Conservation (phyloP, 2,888 invertebrate genomes). For the Aricia artaxerxes region DNA sequence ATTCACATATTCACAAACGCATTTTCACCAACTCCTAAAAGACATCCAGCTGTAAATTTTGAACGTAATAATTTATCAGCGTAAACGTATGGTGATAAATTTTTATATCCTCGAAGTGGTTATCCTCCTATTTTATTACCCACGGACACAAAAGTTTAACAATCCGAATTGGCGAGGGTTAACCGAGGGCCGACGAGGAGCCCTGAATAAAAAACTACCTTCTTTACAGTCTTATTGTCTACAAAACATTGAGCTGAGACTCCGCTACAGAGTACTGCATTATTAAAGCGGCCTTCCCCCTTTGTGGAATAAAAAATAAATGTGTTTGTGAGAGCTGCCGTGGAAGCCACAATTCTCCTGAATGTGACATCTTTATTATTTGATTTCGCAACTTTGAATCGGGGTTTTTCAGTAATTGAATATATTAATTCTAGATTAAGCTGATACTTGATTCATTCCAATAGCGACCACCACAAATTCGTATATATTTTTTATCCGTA, state of each 20-base stretch:
- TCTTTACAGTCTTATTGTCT: conserved; percentile 37
- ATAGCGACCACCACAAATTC: background rate
- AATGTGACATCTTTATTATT: conserved; percentile 28
- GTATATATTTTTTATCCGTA: no score
- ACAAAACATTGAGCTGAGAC: conserved; percentile 54
- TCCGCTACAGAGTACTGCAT: conserved; percentile 72
- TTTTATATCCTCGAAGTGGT: background rate
- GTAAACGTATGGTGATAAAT: conserved; percentile 15
- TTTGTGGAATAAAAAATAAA: conserved; percentile 44
- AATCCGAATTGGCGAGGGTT: conserved; percentile 27
- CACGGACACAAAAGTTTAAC: conserved; percentile 26
- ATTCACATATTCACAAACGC: background rate
- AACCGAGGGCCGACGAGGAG: conserved; percentile 13
- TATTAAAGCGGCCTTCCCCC: conserved; percentile 67
- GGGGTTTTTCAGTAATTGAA: conserved; percentile 16
- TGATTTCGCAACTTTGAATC: conserved; percentile 4
- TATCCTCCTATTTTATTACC: conserved; percentile 21
- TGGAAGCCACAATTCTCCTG: conserved; percentile 1
- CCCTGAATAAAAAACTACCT: conserved; percentile 32
- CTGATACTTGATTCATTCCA: background rate
- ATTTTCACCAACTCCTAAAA: background rate
- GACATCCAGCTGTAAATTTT: background rate
- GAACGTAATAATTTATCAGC: conserved; percentile 1
- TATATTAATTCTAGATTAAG: background rate
- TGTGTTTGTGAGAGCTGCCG: conserved; percentile 14